Evolutionary conservation across 2,888 invertebrate genomes (phyloP), one percentile per base, ranked within the genome.

Genomic region (Machimus rusticus): DNA sequence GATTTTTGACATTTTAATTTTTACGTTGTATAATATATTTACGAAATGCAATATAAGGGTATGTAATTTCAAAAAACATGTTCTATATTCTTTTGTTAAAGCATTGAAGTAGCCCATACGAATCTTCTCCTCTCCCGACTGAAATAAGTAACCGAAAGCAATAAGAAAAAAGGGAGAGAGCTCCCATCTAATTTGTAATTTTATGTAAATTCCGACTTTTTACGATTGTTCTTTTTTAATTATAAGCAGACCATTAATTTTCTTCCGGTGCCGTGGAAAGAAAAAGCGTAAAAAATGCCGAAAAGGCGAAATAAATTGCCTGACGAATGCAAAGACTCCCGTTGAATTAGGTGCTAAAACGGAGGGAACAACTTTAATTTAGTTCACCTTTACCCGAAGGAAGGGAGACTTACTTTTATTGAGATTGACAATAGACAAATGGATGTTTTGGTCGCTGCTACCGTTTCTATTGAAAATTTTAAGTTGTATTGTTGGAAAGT

Each of bases 151-250:
- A 79, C 0, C 37, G 8, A 19, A 34, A 85, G 57, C 19, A 78
- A 87, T 66, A 77, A 66, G 51, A 57, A 37, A 79, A 85, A n/a
- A 39, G 34, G 78, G 77, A 34, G 43, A 43, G 43, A 28, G 34
- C 8, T 74, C 74, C 51, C 78, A 66, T 88, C 88, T 87, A 88
- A 88, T 88, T 87, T 88, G 88, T 86, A 87, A 88, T 88, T 88
- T 88, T 88, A 87, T 87, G 88, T 88, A 87, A 88, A 87, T 88
- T 88, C 77, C 86, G 87, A 88, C 86, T 87, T 88, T 88, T 88
- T 88, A 88, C 88, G 88, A 88, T 86, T 87, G 88, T 88, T 88
- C 86, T 86, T 88, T 88, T 88, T 88, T 88, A 87, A 88, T 88
- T 88, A 86, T 87, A 86, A 87, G 88, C 88, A 88, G 86, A 87